Conservation (phyloP, 1,140 invertebrate genomes). For the Daktulosphaira vitifoliae region DNA sequence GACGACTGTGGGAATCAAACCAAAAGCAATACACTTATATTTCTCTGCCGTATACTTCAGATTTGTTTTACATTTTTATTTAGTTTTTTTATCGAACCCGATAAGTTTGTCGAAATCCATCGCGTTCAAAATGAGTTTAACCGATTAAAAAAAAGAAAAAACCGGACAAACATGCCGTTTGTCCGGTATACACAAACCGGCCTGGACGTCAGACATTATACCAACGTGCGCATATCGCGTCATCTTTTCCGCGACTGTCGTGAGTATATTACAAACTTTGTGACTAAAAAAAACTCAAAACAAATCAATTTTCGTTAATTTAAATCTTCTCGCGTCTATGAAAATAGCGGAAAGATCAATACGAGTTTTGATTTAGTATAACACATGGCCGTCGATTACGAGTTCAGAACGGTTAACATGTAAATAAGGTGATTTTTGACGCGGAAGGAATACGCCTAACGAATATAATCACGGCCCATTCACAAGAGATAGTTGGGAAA, state of each 20-base stretch:
- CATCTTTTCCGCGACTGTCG: slow-evolving; percentile 11
- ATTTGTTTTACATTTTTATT: slow-evolving; percentile 28
- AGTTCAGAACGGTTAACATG: too few relatives aligned
- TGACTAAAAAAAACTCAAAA: not conserved
- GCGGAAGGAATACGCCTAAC: too few relatives aligned
- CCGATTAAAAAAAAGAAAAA: not conserved
- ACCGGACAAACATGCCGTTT: slow-evolving; percentile 18
- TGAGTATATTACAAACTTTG: too few relatives aligned
- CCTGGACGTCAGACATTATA: not conserved
- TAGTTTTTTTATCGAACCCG: slow-evolving; percentile 1
- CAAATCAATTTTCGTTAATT: too few relatives aligned
- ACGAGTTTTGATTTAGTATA: too few relatives aligned
- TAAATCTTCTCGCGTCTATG: too few relatives aligned
- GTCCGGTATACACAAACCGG: not conserved
- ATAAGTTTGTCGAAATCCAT: slow-evolving; percentile 25
- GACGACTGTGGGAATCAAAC: slow-evolving; percentile 29
- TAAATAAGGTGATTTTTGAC: too few relatives aligned
- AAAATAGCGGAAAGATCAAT: too few relatives aligned
- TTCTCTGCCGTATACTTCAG: not conserved
- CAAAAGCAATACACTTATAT: not conserved
- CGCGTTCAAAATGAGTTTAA: not conserved
- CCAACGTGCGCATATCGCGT: not conserved
- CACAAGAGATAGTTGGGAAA: too few relatives aligned
- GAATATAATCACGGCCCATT: too few relatives aligned
- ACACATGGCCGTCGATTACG: too few relatives aligned